phyloP scores from a whole-genome alignment of 1,140 invertebrate species.

The Agrilus planipennis region DNA sequence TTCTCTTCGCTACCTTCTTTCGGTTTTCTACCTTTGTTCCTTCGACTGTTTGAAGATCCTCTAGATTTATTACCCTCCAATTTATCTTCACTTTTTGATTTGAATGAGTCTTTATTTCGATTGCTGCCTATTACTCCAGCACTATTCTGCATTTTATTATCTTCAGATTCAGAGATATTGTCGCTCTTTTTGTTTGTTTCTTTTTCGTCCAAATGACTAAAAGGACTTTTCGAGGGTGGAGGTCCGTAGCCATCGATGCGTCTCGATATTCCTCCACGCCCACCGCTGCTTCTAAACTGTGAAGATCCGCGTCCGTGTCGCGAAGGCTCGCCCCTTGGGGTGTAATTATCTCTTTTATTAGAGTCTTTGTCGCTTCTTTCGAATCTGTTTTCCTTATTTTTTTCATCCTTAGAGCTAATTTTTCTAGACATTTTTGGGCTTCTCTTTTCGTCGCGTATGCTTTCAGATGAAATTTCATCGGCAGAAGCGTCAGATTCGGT shows the following conservation, averaged over 20 bases:
- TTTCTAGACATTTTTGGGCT: conserved; percentile 36
- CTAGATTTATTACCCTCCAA: conserved; percentile 30
- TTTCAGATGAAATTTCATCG: conserved; percentile 42
- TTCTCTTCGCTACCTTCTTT: conserved; percentile 11
- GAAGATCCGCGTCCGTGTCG: conserved; percentile 60
- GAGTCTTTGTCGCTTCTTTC: conserved; percentile 31
- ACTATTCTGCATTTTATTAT: conserved; percentile 52
- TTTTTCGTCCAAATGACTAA: conserved; percentile 40
- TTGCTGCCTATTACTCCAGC: conserved; percentile 45
- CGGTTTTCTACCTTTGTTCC: conserved; percentile 13
- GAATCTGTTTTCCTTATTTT: conserved; percentile 36
- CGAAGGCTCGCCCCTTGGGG: conserved; percentile 71
- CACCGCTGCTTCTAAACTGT: conserved; percentile 39
- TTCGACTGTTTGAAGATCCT: conserved; percentile 8
- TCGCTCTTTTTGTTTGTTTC: conserved; percentile 21
- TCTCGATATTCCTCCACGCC: conserved; percentile 42
- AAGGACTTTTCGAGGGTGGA: conserved; percentile 62
- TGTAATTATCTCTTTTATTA: conserved; percentile 47
- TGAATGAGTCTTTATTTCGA: conserved; percentile 10
- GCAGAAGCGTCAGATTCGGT: conserved; percentile 47
- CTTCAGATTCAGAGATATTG: conserved; percentile 35
- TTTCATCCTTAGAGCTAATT: conserved; percentile 46
- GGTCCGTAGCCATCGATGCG: conserved; percentile 61
- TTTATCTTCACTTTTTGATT: conserved; percentile 15
- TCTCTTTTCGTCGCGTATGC: conserved; percentile 37